Evolutionary conservation across 2,888 invertebrate genomes (phyloP).

Genomic region (Cremastinae sp.): DNA sequence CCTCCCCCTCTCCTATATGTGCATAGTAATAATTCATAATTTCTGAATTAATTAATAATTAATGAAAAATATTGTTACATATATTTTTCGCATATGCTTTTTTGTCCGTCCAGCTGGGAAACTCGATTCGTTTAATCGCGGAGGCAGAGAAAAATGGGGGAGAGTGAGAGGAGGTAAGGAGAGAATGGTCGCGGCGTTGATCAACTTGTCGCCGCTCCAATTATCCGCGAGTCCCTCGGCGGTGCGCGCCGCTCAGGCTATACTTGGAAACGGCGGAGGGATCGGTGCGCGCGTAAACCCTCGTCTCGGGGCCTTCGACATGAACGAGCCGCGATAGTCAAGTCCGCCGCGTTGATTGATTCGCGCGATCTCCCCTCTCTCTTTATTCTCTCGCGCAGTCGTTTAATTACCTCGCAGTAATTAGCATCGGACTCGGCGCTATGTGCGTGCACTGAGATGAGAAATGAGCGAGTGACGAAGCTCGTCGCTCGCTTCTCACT

Average conservation of each 20-base stretch:
- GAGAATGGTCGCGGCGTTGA: conserved; percentile 67
- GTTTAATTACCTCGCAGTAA: conserved; percentile 69
- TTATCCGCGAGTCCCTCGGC: conserved; percentile 65
- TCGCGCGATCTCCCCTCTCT: conserved; percentile 71
- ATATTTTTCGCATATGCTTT: too few relatives aligned
- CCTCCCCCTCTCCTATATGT: too few relatives aligned
- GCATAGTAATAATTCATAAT: too few relatives aligned
- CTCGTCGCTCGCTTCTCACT: conserved; percentile 15
- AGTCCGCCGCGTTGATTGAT: conserved; percentile 69
- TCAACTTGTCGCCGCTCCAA: conserved; percentile 75
- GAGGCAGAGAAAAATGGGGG: not conserved
- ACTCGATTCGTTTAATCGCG: too few relatives aligned
- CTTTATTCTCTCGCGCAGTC: conserved; percentile 44
- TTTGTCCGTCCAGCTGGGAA: too few relatives aligned
- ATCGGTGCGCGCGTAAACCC: conserved; percentile 41
- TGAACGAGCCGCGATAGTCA: conserved; percentile 59
- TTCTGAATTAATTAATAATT: too few relatives aligned
- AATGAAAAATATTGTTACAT: too few relatives aligned
- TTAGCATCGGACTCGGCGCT: conserved; percentile 67
- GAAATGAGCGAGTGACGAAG: too few relatives aligned
- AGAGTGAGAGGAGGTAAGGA: conserved; percentile 30
- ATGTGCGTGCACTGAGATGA: conserved; percentile 38
- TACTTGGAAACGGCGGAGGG: conserved; percentile 19
- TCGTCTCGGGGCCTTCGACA: conserved; percentile 39
- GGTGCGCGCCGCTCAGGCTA: conserved; percentile 5